Conservation (phyloP, 2,888 invertebrate genomes). For the Drosophila yooni region DNA sequence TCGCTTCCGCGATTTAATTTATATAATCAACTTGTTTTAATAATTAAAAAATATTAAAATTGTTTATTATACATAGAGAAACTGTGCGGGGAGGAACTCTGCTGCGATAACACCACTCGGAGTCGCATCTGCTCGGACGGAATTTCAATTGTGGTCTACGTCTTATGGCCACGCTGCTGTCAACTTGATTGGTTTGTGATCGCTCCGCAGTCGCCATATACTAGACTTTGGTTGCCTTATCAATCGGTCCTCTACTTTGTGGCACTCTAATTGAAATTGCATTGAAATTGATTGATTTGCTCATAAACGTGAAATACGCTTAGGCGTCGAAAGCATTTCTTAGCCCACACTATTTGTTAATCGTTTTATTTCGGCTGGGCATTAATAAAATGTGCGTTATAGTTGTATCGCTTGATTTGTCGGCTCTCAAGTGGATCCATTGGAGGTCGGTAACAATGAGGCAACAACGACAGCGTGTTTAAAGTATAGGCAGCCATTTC, state of each 20-base stretch:
- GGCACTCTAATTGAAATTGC: conserved; percentile 77
- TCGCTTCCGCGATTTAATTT: conserved; percentile 81
- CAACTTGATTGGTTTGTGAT: conserved; percentile 65
- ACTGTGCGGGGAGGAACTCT: background rate
- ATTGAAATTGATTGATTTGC: conserved; percentile 79
- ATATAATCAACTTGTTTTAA: conserved; percentile 82
- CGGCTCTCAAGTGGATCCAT: conserved; percentile 31
- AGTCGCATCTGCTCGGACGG: conserved; percentile 31
- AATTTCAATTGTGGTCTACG: conserved; percentile 16
- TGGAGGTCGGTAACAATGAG: background rate
- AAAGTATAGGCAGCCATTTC: conserved; percentile 10
- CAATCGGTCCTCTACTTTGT: conserved; percentile 42
- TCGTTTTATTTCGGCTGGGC: conserved; percentile 61
- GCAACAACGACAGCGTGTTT: background rate
- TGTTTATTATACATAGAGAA: conserved; percentile 61
- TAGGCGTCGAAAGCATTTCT: conserved; percentile 25
- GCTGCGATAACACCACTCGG: conserved; percentile 25
- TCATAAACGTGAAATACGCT: conserved; percentile 59
- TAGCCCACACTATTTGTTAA: conserved; percentile 53
- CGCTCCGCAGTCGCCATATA: conserved; percentile 4
- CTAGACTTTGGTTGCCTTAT: conserved; percentile 34
- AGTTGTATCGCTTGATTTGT: conserved; percentile 47
- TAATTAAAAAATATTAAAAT: conserved; percentile 83
- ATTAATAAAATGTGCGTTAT: conserved; percentile 34
- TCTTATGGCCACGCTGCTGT: conserved; percentile 46